Base-by-base conservation (phyloP, 2,888 invertebrate genomes). In the Drosophila cognata region DNA sequence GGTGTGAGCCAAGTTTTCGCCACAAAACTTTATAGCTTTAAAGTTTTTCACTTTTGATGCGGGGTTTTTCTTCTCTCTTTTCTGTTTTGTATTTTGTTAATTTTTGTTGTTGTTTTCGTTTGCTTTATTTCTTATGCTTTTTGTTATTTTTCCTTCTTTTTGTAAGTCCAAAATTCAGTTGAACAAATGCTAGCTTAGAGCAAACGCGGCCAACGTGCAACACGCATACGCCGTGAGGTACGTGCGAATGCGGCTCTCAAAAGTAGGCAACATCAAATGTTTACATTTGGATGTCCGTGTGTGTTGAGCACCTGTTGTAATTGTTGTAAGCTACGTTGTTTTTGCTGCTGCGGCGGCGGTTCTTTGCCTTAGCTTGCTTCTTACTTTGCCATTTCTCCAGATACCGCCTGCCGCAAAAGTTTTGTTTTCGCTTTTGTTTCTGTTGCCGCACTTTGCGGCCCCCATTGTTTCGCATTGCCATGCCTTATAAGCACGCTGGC, bases 241-340 rank as follows among this genome's bases (percentile, higher is more conserved):
- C 55, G 38, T 43, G 35, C 11, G 53, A 60, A 48, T 21, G 18
- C 18, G 6, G 53, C 61, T 65, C 85, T 63, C 57, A 38, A 52
- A 84, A 77, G 71, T 85, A 78, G 79, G 87, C 82, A 86, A 77
- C 71, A 61, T 6, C 38, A 70, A 65, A 50, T 81, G 74, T 68
- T 74, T 52, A 63, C 66, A 75, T 68, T 31, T 31, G 11, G 50
- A 43, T 59, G 53, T 41, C 57, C 53, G 72, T 72, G 69, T 75
- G 71, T 84, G 79, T 74, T 71, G 65, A 86, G 86, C 88, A 86
- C 86, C 85, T 85, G 85, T 85, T 88, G 86, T 85, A 73, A 50
- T 67, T 74, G 69, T 77, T 77, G 65, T 70, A 69, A 41, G 35
- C 60, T 38, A 36, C 46, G 36, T 75, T 78, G 64, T 75, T 75